These are phyloP conservation scores for Athalia rosae DNA, from an alignment of 2,888 invertebrate genomes.

Conservation along the genomic window DNA sequence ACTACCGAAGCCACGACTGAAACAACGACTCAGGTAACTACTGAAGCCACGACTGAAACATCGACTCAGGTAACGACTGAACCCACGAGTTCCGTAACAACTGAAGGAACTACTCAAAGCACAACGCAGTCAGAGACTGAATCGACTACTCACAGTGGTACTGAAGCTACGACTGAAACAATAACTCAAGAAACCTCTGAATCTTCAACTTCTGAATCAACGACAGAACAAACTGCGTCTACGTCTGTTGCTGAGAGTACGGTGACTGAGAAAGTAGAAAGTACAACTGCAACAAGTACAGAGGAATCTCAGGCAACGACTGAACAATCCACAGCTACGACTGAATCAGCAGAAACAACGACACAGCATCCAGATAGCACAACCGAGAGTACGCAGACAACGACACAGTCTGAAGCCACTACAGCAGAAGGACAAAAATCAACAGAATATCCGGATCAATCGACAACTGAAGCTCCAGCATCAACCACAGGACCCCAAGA, in stretches of 20 bases:
- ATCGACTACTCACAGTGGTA: neutral
- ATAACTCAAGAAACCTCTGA: slow-evolving; percentile 31
- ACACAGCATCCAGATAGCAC: slow-evolving; percentile 48
- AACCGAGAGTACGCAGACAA: slow-evolving; percentile 45
- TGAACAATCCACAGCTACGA: slow-evolving; percentile 12
- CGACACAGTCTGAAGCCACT: slow-evolving; percentile 51
- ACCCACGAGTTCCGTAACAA: neutral
- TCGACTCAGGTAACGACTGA: slow-evolving; percentile 26
- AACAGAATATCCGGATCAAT: slow-evolving; percentile 46
- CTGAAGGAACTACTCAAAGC: neutral
- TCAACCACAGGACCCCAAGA: slow-evolving; percentile 49
- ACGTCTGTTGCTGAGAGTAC: neutral
- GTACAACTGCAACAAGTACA: slow-evolving; percentile 46
- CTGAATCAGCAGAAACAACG: slow-evolving; percentile 15
- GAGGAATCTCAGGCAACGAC: slow-evolving; percentile 13
- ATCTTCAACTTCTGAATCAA: slow-evolving; percentile 6
- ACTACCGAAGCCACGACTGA: slow-evolving; percentile 38
- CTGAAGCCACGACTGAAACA: neutral
- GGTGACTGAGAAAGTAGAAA: neutral
- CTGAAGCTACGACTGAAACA: slow-evolving; percentile 23
- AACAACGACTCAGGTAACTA: slow-evolving; percentile 43
- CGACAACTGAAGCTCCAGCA: slow-evolving; percentile 48
- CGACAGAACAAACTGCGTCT: slow-evolving; percentile 1
- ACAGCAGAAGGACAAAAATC: slow-evolving; percentile 36
- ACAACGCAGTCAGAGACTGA: slow-evolving; percentile 4